A percentile compares a stretch with the other conserved stretches of the same genome.
phyloP scores from a whole-genome alignment of 1,140 invertebrate species.

The Bombus vancouverensis region DNA sequence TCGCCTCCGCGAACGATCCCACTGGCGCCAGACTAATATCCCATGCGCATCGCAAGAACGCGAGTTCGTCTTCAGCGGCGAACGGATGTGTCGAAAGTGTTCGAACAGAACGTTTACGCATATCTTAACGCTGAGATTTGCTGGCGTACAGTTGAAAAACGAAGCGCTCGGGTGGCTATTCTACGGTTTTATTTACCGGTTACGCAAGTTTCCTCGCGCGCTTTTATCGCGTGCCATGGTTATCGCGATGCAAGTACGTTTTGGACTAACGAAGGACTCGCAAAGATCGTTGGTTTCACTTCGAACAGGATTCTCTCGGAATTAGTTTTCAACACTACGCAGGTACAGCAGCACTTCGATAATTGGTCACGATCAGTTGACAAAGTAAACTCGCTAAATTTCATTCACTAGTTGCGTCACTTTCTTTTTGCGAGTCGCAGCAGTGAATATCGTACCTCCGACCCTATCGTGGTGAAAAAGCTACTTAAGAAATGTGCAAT shows the following conservation, averaged over 20 bases:
- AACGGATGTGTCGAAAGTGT: constrained; percentile 10
- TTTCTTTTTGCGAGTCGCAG: not conserved
- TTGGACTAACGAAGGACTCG: not conserved
- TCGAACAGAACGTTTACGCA: constrained; percentile 13
- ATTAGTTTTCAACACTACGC: no score
- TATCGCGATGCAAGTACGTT: not conserved
- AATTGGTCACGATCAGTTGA: not conserved
- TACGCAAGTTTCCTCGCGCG: constrained; percentile 9
- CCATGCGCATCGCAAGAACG: constrained; percentile 15
- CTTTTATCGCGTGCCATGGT: constrained; percentile 6
- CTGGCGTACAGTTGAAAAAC: not conserved
- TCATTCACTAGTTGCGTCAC: not conserved
- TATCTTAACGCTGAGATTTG: constrained; percentile 18
- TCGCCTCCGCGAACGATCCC: constrained; percentile 10
- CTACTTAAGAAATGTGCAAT: not conserved
- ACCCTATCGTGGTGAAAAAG: not conserved
- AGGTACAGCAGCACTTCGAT: no score
- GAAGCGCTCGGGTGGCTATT: not conserved
- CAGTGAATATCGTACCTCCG: no score
- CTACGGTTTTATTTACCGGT: constrained; percentile 16
- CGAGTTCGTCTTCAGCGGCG: not conserved
- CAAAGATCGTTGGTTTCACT: no score
- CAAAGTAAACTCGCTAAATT: not conserved
- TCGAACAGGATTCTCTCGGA: no score
- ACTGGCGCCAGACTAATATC: constrained; percentile 39